A percentile compares a stretch with the other conserved stretches of the same genome.
Evolutionary conservation across 2,797 vertebrate species (phyloP).

Genomic region (Neosalanx taihuensis): DNA sequence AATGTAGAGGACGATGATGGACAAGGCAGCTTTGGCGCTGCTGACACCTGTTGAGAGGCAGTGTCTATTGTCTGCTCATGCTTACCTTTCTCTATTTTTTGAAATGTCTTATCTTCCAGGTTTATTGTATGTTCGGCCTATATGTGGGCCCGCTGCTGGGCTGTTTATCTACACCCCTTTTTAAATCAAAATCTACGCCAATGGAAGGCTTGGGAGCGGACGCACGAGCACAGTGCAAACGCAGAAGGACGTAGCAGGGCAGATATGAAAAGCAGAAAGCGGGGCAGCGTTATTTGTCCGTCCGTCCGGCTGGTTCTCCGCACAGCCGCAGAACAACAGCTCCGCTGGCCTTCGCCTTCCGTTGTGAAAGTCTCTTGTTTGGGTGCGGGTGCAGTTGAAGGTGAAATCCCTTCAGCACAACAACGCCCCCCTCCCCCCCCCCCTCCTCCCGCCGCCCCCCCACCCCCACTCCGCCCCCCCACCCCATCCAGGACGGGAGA

Average conservation of each 20-base stretch:
- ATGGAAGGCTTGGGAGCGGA: too few species aligned
- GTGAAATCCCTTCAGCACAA: conserved; percentile 7
- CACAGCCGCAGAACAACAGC: too few species aligned
- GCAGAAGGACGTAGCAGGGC: too few species aligned
- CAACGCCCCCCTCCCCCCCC: too few species aligned
- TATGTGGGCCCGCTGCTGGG: neutral
- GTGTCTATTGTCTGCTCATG: neutral
- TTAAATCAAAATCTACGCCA: neutral
- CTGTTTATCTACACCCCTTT: neutral
- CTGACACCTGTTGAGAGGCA: neutral
- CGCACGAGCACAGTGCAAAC: too few species aligned
- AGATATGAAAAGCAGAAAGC: too few species aligned
- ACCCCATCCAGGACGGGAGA: conserved; percentile 2
- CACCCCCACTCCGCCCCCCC: too few species aligned
- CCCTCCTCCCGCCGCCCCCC: neutral
- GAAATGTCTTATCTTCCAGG: too few species aligned
- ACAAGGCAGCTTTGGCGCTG: conserved; percentile 12
- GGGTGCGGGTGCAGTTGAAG: conserved; percentile 2
- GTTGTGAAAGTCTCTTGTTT: neutral
- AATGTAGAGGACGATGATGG: neutral
- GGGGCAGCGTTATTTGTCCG: too few species aligned
- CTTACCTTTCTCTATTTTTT: neutral
- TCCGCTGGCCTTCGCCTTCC: too few species aligned
- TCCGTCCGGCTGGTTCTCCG: too few species aligned
- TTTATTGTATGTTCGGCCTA: too few species aligned